These are phyloP conservation scores for Heterodera filipjevi DNA, from an alignment of 2,888 invertebrate species.

Conservation along the genomic window DNA sequence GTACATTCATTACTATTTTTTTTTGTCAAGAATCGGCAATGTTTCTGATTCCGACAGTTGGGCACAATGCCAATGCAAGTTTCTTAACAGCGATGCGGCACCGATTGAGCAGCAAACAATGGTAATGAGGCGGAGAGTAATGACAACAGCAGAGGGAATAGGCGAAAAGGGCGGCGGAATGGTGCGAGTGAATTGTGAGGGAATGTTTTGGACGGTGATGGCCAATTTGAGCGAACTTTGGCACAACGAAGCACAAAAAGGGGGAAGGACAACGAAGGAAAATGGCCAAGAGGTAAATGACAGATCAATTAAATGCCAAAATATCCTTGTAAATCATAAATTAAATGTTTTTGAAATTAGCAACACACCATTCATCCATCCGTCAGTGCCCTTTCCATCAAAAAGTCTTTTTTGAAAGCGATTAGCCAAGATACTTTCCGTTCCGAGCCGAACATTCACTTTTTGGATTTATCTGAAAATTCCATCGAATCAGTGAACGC, in stretches of 20 bases:
- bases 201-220: not conserved
- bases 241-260: constrained; percentile 11
- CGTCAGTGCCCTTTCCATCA: constrained; percentile 7
- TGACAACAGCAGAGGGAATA: not conserved
- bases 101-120: not conserved
- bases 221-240: constrained; percentile 10
- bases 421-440: constrained; percentile 60
- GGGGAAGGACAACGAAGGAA: not conserved
- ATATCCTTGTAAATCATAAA: no score
- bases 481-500: constrained; percentile 63
- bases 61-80: constrained; percentile 13
- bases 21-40: not conserved
- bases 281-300: not conserved
- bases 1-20: not conserved
- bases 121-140: not conserved
- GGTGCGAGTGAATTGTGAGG: constrained; percentile 1
- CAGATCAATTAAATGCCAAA: no score
- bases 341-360: not conserved
- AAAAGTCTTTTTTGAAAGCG: constrained; percentile 26
- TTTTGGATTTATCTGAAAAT: constrained; percentile 59
- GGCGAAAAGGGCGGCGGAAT: not conserved
- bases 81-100: not conserved
- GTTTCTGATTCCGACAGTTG: not conserved
- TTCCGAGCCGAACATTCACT: constrained; percentile 52
- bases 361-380: not conserved